phyloP scores from a whole-genome alignment of 2,797 vertebrate genomes.

The Micrastur ruficollis region DNA sequence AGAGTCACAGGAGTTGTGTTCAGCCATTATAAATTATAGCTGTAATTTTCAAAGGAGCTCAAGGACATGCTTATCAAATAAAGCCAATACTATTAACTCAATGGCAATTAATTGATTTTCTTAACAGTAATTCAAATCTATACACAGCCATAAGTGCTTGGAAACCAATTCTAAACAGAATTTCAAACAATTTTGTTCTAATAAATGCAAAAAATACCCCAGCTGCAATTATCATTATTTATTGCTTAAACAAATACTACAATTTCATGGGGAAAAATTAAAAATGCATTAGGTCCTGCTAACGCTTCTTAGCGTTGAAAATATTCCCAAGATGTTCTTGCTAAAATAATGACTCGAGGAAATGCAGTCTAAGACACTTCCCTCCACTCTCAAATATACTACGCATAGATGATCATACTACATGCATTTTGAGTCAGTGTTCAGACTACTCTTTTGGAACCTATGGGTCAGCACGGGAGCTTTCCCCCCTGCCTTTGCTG shows the following conservation, averaged over 20 bases:
- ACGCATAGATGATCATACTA: background rate
- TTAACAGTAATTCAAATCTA: background rate
- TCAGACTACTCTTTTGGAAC: background rate
- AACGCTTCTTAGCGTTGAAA: background rate
- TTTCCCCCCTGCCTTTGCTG: background rate
- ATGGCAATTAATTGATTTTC: background rate
- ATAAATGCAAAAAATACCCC: background rate
- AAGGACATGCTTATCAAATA: background rate
- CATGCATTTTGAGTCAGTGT: background rate
- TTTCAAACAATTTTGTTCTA: background rate
- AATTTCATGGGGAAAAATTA: background rate
- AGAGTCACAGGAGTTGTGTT: background rate
- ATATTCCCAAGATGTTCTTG: background rate
- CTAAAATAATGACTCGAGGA: background rate
- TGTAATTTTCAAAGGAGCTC: background rate
- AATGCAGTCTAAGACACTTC: background rate
- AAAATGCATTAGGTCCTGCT: background rate
- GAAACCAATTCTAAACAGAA: background rate
- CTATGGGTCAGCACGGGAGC: accelerated
- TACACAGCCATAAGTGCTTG: background rate
- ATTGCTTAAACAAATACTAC: background rate
- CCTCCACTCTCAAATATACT: background rate
- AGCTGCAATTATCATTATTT: background rate
- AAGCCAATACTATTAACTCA: background rate
- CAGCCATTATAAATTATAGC: background rate